A percentile compares a stretch with the other conserved stretches of the same genome.
Evolutionary conservation across 2,888 invertebrate species (phyloP).

Genomic region (Nomada fucata): DNA sequence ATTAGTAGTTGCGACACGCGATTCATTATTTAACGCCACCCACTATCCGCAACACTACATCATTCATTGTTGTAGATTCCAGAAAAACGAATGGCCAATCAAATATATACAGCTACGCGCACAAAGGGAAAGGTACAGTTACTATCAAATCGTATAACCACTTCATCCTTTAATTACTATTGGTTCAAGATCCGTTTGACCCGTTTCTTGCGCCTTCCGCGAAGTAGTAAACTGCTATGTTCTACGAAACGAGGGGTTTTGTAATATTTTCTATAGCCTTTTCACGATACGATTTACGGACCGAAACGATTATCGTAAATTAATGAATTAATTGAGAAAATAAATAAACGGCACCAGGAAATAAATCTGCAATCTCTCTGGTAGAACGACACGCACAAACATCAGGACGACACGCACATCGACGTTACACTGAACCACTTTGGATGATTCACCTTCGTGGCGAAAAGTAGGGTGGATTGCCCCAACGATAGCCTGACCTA

Average conservation of each 20-base stretch:
- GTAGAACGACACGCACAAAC: background rate
- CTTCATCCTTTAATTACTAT: slow-evolving; percentile 54
- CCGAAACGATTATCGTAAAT: too few relatives aligned
- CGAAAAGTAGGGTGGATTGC: slow-evolving; percentile 24
- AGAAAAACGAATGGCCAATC: slow-evolving; percentile 52
- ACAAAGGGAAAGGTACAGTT: slow-evolving; percentile 40
- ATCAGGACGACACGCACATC: too few relatives aligned
- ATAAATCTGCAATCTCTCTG: background rate
- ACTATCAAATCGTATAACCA: slow-evolving; percentile 37
- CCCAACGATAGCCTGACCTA: background rate
- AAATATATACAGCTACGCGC: slow-evolving; percentile 35
- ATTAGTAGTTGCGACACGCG: background rate
- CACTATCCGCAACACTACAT: slow-evolving; percentile 46
- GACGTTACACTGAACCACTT: too few relatives aligned
- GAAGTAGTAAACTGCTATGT: too few relatives aligned
- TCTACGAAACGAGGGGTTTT: too few relatives aligned
- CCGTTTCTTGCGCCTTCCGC: too few relatives aligned
- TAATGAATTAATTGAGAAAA: too few relatives aligned
- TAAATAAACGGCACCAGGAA: background rate
- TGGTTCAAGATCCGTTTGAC: background rate
- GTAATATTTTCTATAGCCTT: too few relatives aligned
- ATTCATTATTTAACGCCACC: slow-evolving; percentile 31
- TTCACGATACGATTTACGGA: too few relatives aligned
- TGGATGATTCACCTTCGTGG: slow-evolving; percentile 1
- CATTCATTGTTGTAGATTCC: slow-evolving; percentile 48